Evolutionary conservation across 2,113 vertebrate genomes (phyloP).

Genomic region (Perognathus longimembris): DNA sequence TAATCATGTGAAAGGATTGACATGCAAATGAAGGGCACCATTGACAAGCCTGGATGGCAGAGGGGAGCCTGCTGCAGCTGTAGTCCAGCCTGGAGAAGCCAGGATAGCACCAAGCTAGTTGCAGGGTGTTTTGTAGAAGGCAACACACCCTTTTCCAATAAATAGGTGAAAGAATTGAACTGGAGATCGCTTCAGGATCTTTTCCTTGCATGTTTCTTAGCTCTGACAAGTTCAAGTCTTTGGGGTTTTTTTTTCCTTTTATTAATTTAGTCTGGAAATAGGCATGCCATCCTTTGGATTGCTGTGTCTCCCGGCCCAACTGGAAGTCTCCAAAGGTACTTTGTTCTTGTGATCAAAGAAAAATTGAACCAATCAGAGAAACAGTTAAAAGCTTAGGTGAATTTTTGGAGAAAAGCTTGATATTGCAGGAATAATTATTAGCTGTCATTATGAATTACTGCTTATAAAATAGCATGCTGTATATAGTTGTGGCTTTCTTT

Average conservation of each 20-base stretch:
- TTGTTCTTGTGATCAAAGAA: conserved; percentile 86
- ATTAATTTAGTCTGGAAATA: conserved; percentile 84
- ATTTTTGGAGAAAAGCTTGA: conserved; percentile 65
- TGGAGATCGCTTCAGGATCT: conserved; percentile 82
- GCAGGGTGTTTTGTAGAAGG: conserved; percentile 68
- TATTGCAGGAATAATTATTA: conserved; percentile 75
- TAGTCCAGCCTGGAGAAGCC: conserved; percentile 63
- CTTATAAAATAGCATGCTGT: background rate
- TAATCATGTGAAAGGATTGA: conserved; percentile 44
- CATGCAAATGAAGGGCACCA: conserved; percentile 32
- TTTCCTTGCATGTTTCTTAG: conserved; percentile 82
- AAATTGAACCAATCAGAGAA: conserved; percentile 84
- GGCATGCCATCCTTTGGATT: conserved; percentile 85
- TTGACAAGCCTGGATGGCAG: conserved; percentile 67
- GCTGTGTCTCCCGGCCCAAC: conserved; percentile 83
- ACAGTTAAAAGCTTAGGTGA: conserved; percentile 70
- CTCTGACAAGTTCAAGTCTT: conserved; percentile 68
- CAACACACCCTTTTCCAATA: conserved; percentile 81
- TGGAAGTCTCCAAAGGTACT: conserved; percentile 83
- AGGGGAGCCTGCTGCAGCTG: conserved; percentile 69
- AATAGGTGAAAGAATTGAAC: conserved; percentile 83
- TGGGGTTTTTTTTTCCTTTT: conserved; percentile 77
- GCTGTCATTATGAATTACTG: conserved; percentile 73
- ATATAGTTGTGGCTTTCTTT: conserved; percentile 36
- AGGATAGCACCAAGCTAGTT: conserved; percentile 29